Base-by-base conservation (phyloP, 2,113 vertebrate genomes). In the Eulemur macaco region DNA sequence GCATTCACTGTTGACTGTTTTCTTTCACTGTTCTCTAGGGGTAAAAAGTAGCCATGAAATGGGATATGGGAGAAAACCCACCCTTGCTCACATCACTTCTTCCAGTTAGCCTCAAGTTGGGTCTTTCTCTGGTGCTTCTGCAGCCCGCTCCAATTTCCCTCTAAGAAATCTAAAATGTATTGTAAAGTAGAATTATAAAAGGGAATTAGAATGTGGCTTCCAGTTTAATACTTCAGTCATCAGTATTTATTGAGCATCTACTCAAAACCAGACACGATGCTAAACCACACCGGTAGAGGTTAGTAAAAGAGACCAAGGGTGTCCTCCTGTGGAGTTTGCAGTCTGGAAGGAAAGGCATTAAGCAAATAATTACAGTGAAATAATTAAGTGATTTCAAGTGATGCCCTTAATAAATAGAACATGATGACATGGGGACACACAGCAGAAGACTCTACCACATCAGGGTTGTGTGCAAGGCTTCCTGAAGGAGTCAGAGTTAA, bases 1-100 rank as follows among this genome's bases (percentile, higher is more conserved):
- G 21, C 0, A 12, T 29, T 1, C 39, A 0, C 11, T 5, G 1
- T 0, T 23, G n/a, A 0, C 5, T 21, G 14, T 14, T 1, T 60
- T 11, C 23, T 0, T 2, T 10, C 2, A 56, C 1, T 4, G 9
- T 14, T 0, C n/a, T 83, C 97, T 98, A 50, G 3, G 77, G 74
- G 77, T 63, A 42, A 68, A 97, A 93, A 77, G 21, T 54, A 54
- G 39, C 1, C 27, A 29, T 91, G 76, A 56, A 71, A 21, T 21
- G 29, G 18, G 29, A 56, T 39, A n/a, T n/a, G 14, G 27, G 10
- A 31, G 37, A n/a, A n/a, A 29, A 58, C 6, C 66, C 6, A 8
- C 27, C 18, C 31, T 29, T 17, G 15, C 4, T 86, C 39, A 77
- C 29, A 74, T 10, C 11, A 39, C 76, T 84, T 47, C 58, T 80